Evolutionary conservation across 2,888 invertebrate genomes (phyloP).

Genomic region (Dicranocentrus wangi): DNA sequence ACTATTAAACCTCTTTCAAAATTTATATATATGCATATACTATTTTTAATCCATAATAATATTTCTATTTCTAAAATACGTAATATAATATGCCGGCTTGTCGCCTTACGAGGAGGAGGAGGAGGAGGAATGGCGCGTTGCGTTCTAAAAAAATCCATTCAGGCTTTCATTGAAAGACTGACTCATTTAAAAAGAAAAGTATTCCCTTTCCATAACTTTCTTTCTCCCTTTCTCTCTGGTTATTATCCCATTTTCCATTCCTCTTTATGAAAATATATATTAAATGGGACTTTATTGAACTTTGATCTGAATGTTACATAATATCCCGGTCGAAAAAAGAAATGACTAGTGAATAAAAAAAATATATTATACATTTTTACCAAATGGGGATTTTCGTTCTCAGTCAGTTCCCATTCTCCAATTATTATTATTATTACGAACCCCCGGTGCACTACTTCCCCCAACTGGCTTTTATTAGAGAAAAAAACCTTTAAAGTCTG

Average conservation of each 20-base stretch:
- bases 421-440: not conserved
- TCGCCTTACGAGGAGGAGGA: too few species aligned
- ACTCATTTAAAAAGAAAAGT: too few species aligned
- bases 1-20: constrained; percentile 19
- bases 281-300: constrained; percentile 52
- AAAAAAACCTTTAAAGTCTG: too few species aligned
- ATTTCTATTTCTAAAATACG: too few species aligned
- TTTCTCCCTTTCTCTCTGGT: constrained; percentile 16
- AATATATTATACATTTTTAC: too few species aligned
- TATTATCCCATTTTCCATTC: too few species aligned
- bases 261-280: constrained; percentile 32
- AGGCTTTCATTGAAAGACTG: too few species aligned
- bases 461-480: not conserved
- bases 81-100: too few species aligned
- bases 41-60: too few species aligned
- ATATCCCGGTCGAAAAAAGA: constrained; percentile 35
- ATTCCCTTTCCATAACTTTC: constrained; percentile 29
- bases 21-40: not conserved
- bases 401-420: not conserved
- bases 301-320: constrained; percentile 56
- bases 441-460: not conserved
- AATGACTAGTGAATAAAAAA: too few species aligned
- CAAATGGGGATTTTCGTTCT: not conserved
- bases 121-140: too few species aligned
- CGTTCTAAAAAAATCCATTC: too few species aligned